Evolutionary conservation across 2,888 invertebrate species (phyloP), one percentile per base, ranked within the genome.

Genomic region (Dioctria rufipes): DNA sequence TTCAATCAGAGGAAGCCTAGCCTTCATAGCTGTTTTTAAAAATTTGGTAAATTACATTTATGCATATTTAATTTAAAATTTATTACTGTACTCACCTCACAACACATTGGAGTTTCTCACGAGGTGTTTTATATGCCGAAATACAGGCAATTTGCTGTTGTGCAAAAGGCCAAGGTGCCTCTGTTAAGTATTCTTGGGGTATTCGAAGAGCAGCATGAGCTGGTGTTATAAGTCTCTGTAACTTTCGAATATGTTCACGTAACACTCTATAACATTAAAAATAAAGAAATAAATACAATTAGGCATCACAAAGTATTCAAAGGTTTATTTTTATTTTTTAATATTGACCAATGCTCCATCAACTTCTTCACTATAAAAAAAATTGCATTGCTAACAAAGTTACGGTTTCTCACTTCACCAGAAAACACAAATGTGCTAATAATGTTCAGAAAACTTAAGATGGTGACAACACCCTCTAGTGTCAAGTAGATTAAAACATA

Each of bases 161-260:
- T 61, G 98, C 98, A 86, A 97, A 96, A 49, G 96, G 94, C 98
- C 96, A 99, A 13, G 98, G 98, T 86, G 96, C 97, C 86, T 98
- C 98, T 86, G 95, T 94, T 86, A 95, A 93, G 87, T 94, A 94
- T 84, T 94, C 92, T 89, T 95, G 94, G 51, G 95, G 95, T 85
- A 97, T 95, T 86, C 93, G 90, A 81, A 96, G 90, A 87, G 96
- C 95, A 85, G 94, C 93, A 89, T 97, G 96, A 81, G 93, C 92
- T 4, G 96, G 96, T 25, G 94, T 93, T 60, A 97, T 92, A 3
- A 93, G 90, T 81, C 91, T 91, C 42, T 94, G 91, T 86, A 98
- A 90, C 86, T 96, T 95, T 77, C 93, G 93, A 86, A 98, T 96
- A 89, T 98, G 98, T 85, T 97, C 95, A 85, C 94, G 93, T 75